Base-by-base conservation (phyloP, 2,888 invertebrate species). In the Drosophila monieri region DNA sequence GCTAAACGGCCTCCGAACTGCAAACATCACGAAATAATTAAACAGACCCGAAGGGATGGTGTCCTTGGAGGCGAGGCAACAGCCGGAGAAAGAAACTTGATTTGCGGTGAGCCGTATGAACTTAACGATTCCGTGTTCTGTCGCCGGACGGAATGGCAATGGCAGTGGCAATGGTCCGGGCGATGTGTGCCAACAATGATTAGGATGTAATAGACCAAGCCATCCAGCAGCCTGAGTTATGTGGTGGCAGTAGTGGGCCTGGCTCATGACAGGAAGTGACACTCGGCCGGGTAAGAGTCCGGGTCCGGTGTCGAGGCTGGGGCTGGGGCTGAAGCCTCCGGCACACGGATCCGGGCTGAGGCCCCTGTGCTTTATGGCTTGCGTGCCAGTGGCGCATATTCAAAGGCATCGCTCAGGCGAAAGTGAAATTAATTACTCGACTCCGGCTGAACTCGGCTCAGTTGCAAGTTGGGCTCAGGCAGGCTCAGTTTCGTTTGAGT, bases 341-440 rank as follows among this genome's bases (percentile, higher is more conserved):
- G 14, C 14, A 35, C 14, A 15, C 18, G 25, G 44, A 30, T 27
- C 27, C 18, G 18, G 41, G 18, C 6, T 30, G 15, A n/a, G 9
- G 44, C 14, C 46, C 43, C 32, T 37, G 39, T 61, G 60, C 71
- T 67, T 65, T 66, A 55, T 59, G 74, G 67, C 68, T 85, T 77
- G 85, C 85, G 85, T 87, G 87, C 58, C 73, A 53, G 59, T 62
- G 73, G 59, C 73, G 77, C 72, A 80, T 83, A 80, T 86, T 75
- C 85, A 80, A 81, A 83, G 78, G 85, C 84, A 83, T 85, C 78
- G 86, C 79, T 84, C 77, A 79, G 77, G 66, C 84, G 79, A 86
- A 86, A 80, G 84, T 76, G 84, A 86, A 86, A 84, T 84, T 84
- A 84, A 86, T 84, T 84, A 80, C 81, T 70, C 67, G 67, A 80